Evolutionary conservation across 2,113 vertebrate genomes (phyloP).

Genomic region (Halcyon malimbica): DNA sequence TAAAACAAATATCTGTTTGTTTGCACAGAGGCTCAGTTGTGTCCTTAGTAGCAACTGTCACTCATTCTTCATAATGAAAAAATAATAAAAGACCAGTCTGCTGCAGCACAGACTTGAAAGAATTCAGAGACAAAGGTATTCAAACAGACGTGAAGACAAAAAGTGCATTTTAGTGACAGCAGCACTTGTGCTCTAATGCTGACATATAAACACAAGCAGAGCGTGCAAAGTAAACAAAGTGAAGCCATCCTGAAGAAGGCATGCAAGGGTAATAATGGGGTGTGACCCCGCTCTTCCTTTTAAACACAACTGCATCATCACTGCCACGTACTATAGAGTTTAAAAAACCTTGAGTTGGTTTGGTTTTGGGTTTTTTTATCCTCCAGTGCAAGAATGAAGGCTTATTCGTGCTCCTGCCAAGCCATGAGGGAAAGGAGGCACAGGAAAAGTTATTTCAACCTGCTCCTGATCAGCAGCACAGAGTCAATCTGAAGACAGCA

Average conservation of each 20-base stretch:
- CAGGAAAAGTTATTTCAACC: background rate
- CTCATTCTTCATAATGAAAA: background rate
- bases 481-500: background rate
- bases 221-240: background rate
- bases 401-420: background rate
- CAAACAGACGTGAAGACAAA: background rate
- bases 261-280: background rate
- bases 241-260: background rate
- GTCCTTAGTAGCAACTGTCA: background rate
- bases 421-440: background rate
- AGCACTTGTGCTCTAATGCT: background rate
- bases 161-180: background rate
- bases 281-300: background rate
- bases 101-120: background rate
- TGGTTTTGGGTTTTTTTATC: background rate
- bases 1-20: background rate
- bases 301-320: background rate
- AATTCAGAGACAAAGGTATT: background rate
- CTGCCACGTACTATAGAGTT: rapidly evolving
- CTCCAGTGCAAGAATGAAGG: background rate
- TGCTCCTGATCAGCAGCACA: background rate
- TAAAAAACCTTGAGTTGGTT: background rate
- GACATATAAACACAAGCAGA: background rate
- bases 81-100: background rate
- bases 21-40: background rate